Evolutionary conservation across 2,113 vertebrate genomes (phyloP).

Genomic region (Tetrax tetrax): DNA sequence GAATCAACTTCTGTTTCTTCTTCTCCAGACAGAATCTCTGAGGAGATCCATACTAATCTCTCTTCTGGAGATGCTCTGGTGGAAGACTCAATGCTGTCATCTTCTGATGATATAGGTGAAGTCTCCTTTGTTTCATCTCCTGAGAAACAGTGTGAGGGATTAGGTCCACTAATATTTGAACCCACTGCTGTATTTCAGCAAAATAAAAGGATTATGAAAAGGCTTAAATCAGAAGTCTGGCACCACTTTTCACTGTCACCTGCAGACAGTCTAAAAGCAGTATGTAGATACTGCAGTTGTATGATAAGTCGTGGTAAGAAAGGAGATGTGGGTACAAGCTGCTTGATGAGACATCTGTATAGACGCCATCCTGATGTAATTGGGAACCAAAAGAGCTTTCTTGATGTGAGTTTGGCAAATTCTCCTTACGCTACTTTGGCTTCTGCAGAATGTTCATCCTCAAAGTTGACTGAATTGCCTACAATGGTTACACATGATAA

Average conservation of each 20-base stretch:
- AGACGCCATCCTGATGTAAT: conserved; percentile 89
- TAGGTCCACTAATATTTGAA: conserved; percentile 61
- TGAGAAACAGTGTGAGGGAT: conserved; percentile 74
- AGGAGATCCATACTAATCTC: conserved; percentile 74
- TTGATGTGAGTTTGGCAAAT: conserved; percentile 72
- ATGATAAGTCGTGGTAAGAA: conserved; percentile 92
- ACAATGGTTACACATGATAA: conserved; percentile 73
- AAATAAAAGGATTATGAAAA: conserved; percentile 92
- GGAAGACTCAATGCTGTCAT: conserved; percentile 68
- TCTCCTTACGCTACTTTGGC: conserved; percentile 82
- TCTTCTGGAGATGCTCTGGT: conserved; percentile 72
- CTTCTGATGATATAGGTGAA: conserved; percentile 80
- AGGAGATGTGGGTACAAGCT: conserved; percentile 94
- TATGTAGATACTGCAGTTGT: conserved; percentile 91
- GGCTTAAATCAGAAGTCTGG: conserved; percentile 95
- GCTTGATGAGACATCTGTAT: conserved; percentile 92
- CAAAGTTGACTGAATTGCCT: conserved; percentile 76
- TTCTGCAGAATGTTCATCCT: conserved; percentile 80
- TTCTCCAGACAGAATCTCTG: conserved; percentile 77
- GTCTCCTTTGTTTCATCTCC: conserved; percentile 77
- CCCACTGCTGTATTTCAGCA: conserved; percentile 86
- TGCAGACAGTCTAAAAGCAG: conserved; percentile 90
- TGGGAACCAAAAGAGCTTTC: conserved; percentile 83
- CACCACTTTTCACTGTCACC: conserved; percentile 91
- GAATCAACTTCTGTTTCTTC: conserved; percentile 75